phyloP scores from a whole-genome alignment of 2,113 vertebrate genomes.

The Mola mola region DNA sequence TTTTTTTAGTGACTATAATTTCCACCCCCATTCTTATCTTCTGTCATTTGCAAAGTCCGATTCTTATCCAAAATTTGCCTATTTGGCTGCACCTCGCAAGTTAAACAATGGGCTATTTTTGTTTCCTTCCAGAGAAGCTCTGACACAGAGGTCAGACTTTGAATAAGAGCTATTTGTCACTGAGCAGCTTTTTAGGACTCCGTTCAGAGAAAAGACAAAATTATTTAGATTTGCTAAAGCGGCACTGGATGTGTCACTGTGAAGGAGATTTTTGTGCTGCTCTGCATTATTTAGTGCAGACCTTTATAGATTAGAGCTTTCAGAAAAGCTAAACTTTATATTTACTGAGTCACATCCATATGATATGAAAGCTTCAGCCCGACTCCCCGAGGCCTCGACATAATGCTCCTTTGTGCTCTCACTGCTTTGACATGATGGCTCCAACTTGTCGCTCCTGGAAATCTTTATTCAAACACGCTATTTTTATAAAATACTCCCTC shows the following conservation, averaged over 20 bases:
- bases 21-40: not conserved
- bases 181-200: not conserved
- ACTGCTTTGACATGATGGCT: not conserved
- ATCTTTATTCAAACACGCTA: constrained; percentile 20
- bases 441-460: not conserved
- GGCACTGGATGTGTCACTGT: not conserved
- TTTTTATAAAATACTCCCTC: not conserved
- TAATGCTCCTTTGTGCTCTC: not conserved
- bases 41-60: not conserved
- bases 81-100: too few relatives aligned
- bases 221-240: not conserved
- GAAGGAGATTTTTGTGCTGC: not conserved
- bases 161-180: not conserved
- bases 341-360: not conserved
- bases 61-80: not conserved
- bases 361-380: not conserved
- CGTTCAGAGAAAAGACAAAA: not conserved
- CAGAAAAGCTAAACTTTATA: not conserved
- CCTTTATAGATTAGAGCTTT: not conserved
- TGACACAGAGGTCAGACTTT: not conserved
- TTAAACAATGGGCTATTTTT: not conserved
- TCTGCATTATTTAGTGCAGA: not conserved
- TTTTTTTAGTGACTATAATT: not conserved
- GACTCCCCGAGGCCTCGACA: rapidly evolving
- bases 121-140: not conserved